Base-by-base conservation (phyloP, 2,888 invertebrate species). In the Campoplex capitator region DNA sequence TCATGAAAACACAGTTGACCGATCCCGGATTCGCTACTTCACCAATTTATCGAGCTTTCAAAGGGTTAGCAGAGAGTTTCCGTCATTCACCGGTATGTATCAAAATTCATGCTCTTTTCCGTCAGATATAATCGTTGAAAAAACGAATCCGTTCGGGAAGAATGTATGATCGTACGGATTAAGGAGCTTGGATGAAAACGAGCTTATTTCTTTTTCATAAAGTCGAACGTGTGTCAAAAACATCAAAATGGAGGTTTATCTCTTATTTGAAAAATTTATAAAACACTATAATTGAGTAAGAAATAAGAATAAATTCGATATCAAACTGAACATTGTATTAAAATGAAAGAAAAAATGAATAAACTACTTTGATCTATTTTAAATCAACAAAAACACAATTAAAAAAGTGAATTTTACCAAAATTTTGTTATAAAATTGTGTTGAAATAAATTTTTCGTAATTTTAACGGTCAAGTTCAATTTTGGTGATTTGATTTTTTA, bases 21-120 rank as follows among this genome's bases (percentile, higher is more conserved):
- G 28, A 76, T 65, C 68, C 80, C 73, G 86, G 84, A 84, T 86
- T 84, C 77, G 86, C 77, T 77, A 73, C 58, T 84, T 84, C 77
- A 81, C 81, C 73, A 62, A 77, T 79, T 38, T 74, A 74, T 71
- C 76, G 67, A 68, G 32, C 76, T 83, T 79, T 7, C 65, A 80
- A 58, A 51, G 38, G 75, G 58, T 73, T 35, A 3, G 28, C 35
- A 51, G 38, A 51, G 35, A 83, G 79, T 51, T 4, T 54, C 38
- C 35, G 16, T 79, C 75, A 79, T 83, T 70, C 62, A n/a, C 54
- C 58, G 16, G 16, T 42, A 45, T 38, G 3, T 38, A 38, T 16
- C 23, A 62, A 79, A 68, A 75, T 75, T 13, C 82, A 82, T 82
- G 85, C 78, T 62, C 42, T 73, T 75, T 38, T 70, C 71, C 45